phyloP scores from a whole-genome alignment of 2,113 vertebrate species.

The Gulo gulo region DNA sequence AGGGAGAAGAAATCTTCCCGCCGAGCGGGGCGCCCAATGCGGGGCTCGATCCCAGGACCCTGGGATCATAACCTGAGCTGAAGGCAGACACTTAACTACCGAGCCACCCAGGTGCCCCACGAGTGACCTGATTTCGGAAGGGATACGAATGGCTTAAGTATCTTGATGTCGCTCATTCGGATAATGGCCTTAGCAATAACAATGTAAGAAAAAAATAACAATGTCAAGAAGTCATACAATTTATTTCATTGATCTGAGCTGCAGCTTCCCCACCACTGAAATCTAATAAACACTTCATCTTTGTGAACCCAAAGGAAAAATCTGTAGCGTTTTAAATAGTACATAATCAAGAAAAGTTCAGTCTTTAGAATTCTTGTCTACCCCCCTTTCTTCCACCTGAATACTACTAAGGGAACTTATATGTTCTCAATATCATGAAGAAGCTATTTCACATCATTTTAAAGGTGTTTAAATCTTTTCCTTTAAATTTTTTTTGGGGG shows the following conservation, averaged over 20 bases:
- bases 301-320: conserved; percentile 2
- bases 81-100: no score
- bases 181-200: not conserved
- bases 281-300: not conserved
- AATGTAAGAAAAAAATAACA: not conserved
- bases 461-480: not conserved
- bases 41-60: no score
- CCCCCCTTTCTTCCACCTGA: not conserved
- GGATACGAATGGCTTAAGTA: not conserved
- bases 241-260: not conserved
- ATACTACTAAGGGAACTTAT: not conserved
- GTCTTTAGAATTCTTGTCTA: not conserved
- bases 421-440: not conserved
- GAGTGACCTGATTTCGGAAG: not conserved
- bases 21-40: no score
- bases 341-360: conserved; percentile 16
- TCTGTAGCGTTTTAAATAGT: not conserved
- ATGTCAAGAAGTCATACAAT: not conserved
- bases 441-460: not conserved
- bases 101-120: no score
- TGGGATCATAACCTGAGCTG: no score
- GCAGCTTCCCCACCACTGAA: not conserved
- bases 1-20: no score
- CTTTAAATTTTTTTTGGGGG: not conserved
- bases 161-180: not conserved